phyloP scores from a whole-genome alignment of 2,797 vertebrate genomes.

The Rhadinocentrus ornatus region DNA sequence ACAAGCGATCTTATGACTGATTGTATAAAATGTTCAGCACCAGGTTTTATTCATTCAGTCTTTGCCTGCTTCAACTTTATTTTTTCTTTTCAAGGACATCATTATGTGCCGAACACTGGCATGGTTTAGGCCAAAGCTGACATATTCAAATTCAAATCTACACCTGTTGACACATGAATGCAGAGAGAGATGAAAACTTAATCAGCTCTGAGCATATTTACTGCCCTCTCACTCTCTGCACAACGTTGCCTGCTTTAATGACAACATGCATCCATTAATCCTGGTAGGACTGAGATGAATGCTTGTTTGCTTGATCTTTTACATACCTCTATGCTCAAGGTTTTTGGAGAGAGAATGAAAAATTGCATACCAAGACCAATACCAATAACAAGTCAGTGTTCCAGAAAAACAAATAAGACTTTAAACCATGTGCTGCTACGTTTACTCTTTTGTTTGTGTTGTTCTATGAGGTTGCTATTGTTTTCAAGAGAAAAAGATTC shows the following conservation, averaged over 20 bases:
- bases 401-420: constrained; percentile 2
- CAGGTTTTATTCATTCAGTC: constrained; percentile 4
- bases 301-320: constrained; percentile 14
- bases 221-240: constrained; percentile 16
- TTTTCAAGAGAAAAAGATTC: constrained; percentile 18
- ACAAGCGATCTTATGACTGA: constrained; percentile 18
- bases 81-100: constrained; percentile 1
- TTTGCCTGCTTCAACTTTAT: not conserved
- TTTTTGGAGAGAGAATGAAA: constrained; percentile 12
- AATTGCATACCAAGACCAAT: constrained; percentile 8
- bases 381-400: constrained; percentile 1
- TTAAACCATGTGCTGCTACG: not conserved
- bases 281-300: not conserved
- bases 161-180: constrained; percentile 23
- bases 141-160: constrained; percentile 7
- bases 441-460: not conserved
- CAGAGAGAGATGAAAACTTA: not conserved
- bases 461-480: constrained; percentile 3
- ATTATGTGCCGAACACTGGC: not conserved
- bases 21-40: constrained; percentile 4
- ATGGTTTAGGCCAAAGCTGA: not conserved
- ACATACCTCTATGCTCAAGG: not conserved
- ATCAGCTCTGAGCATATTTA: not conserved
- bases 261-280: constrained; percentile 1
- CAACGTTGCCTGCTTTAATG: not conserved